Percentiles rank a stretch among this genome's conserved stretches.
phyloP scores from a whole-genome alignment of 2,797 vertebrate species.

The Microctenopoma steveboyesi region DNA sequence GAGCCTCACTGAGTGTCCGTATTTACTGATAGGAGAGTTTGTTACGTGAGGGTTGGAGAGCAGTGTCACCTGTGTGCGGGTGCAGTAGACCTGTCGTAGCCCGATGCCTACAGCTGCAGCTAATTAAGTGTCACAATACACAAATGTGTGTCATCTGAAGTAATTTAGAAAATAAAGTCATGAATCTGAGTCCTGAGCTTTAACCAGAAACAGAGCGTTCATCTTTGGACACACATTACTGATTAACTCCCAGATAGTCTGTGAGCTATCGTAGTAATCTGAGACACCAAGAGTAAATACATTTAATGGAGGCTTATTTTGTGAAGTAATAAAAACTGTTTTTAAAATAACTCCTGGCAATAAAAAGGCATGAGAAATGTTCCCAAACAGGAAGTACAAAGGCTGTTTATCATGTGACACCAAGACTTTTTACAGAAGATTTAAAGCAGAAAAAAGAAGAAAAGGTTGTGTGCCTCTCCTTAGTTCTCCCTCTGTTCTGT shows the following conservation, averaged over 20 bases:
- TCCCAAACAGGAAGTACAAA: neutral
- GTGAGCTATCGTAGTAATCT: constrained; percentile 15
- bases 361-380: neutral
- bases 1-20: neutral
- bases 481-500: constrained; percentile 21
- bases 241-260: constrained; percentile 31
- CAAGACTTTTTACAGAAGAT: neutral
- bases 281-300: constrained; percentile 26
- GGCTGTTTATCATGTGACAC: neutral
- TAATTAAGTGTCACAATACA: too few relatives aligned
- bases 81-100: too few relatives aligned
- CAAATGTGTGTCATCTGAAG: neutral
- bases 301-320: constrained; percentile 21
- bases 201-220: constrained; percentile 21
- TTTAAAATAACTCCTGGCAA: neutral
- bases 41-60: neutral
- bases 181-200: constrained; percentile 7
- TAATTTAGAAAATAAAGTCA: constrained; percentile 4
- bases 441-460: neutral
- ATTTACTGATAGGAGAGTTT: neutral
- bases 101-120: too few relatives aligned
- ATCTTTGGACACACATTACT: constrained; percentile 35
- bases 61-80: neutral
- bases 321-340: constrained; percentile 6
- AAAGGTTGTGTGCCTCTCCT: constrained; percentile 20